Base-by-base conservation (phyloP, 1,140 invertebrate genomes). In the Armadillidium nasatum region DNA sequence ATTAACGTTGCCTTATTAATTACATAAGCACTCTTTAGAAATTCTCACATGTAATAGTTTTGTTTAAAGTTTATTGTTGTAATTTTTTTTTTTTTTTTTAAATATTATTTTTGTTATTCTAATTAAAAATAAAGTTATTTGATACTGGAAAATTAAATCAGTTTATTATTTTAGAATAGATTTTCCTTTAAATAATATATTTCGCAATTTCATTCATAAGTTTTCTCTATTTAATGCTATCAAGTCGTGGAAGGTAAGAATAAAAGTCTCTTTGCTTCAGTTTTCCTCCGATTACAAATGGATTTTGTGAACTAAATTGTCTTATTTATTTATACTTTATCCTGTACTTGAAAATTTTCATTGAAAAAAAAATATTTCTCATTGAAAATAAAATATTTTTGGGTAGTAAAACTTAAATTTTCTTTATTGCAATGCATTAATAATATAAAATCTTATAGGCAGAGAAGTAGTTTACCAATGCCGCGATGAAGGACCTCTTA, bases 401-500 rank as follows among this genome's bases (percentile, higher is more conserved):
- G 2, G 46, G 15, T 60, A 60, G 19, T 15, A 60, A 60, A 3
- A 19, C 50, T 2, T 19, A 60, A 60, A 60, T 19, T 15, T 60
- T 60, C 7, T 19, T 60, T 15, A 60, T 15, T 15, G 50, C 7
- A 60, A 15, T 1, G 7, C 7, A 60, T 60, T 60, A 60, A 60
- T 60, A 60, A 60, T 19, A 2, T 60, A 50, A 15, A 19, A 21
- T 67, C 7, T 71, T 4, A 44, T 85, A 94, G 94, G 91, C 85
- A 89, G 91, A 68, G 94, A 96, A 85, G 94, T 95, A 10, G 93
- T 95, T 10, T 94, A 95, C 87, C 91, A 93, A 85, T 96, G 94
- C 83, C 90, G 94, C 80, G 94, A 96, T 84, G 93, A 96, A 86
- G 92, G 94, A 74, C 87, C 88, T 0, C 83, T 89, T 19, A 87